Evolutionary conservation across 2,888 invertebrate genomes (phyloP), one percentile per base, ranked within the genome.

Genomic region (Synanthedon andrenaeformis): DNA sequence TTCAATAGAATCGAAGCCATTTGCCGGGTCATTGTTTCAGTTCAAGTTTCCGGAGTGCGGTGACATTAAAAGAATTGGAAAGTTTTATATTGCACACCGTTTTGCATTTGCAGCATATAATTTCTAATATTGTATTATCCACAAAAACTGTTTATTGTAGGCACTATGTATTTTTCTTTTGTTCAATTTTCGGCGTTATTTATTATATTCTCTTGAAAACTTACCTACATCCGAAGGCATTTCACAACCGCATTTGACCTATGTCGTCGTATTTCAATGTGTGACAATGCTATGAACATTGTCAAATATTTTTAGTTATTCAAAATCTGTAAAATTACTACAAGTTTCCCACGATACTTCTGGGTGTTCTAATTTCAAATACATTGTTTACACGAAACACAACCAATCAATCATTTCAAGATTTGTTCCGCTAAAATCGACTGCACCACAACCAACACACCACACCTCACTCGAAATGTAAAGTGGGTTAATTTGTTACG

Each of bases 401-500:
- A 73, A 72, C 69, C 63, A 66, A 60, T 63, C 65, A 60, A 58
- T 62, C 57, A 61, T 63, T 65, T 65, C 55, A 59, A 64, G 63
- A 66, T 68, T 68, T 59, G 68, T 68, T 68, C 63, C 62, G 67
- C 35, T 35, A 35, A 35, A 35, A 2, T 35, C 35, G 35, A 35
- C 8, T 35, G 35, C 35, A 35, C 35, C 35, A 62, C 54, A 58
- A 55, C 57, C 57, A 58, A 53, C 59, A 48, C 55, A 55, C 58
- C 58, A 59, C 58, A 58, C 61, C 59, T 61, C 64, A 54, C 55
- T 56, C 60, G 56, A 60, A 65, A 66, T 62, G 59, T 66, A 67
- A 55, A 69, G 70, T 69, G 65, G 70, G 64, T 64, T 73, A 72
- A 79, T 82, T 81, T 72, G 77, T 80, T 76, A 68, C 67, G 74